These are phyloP conservation scores for Tyrannus savana DNA, from an alignment of 2,113 vertebrate species.

Conservation along the genomic window DNA sequence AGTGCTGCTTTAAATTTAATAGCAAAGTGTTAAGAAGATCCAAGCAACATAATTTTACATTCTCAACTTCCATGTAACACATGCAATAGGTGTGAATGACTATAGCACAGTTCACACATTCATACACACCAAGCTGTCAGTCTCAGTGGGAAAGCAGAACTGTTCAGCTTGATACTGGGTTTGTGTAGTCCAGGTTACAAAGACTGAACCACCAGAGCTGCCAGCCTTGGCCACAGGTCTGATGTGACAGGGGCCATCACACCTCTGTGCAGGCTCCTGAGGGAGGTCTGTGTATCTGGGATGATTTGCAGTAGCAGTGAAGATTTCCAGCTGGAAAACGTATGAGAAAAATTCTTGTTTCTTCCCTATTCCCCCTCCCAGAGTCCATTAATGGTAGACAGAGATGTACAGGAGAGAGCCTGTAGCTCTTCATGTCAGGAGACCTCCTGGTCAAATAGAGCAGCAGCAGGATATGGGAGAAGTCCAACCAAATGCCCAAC, in stretches of 20 bases:
- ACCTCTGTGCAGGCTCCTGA: fast-evolving
- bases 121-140: neutral
- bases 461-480: neutral
- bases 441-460: neutral
- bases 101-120: neutral
- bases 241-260: neutral
- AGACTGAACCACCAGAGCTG: neutral
- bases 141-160: neutral
- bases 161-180: neutral
- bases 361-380: neutral
- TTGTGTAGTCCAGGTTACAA: neutral
- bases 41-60: conserved; percentile 19
- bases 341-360: neutral
- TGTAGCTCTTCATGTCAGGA: neutral
- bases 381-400: fast-evolving
- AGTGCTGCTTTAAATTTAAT: neutral
- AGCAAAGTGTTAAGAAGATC: neutral
- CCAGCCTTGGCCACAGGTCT: neutral
- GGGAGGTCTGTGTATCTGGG: neutral
- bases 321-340: neutral
- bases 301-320: neutral
- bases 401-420: neutral
- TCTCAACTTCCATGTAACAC: neutral
- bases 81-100: neutral
- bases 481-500: neutral